These are phyloP conservation scores for Mormoops blainvillei DNA, from an alignment of 2,113 vertebrate genomes.

Conservation along the genomic window DNA sequence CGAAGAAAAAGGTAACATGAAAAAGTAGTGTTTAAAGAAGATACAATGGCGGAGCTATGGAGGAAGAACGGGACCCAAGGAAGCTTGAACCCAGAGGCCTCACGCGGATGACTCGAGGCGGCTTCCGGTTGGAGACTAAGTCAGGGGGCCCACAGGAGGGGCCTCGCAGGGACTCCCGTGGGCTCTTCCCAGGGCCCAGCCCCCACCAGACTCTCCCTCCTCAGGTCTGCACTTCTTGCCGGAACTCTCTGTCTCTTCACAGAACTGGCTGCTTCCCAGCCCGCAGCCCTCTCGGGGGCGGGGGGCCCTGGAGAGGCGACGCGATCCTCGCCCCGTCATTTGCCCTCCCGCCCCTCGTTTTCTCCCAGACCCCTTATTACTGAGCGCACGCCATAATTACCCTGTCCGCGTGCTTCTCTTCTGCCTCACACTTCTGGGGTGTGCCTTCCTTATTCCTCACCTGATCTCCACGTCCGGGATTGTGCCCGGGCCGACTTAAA, in stretches of 20 bases:
- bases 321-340: accelerated
- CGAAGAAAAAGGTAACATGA: not conserved
- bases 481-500: not conserved
- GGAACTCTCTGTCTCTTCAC: no score
- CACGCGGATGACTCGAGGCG: not conserved
- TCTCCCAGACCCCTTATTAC: not conserved
- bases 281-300: not conserved
- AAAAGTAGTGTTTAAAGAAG: not conserved
- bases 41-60: not conserved
- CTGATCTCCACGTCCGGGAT: not conserved
- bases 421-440: not conserved
- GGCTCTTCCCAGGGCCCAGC: no score
- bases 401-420: not conserved
- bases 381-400: accelerated
- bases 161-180: accelerated
- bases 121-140: not conserved
- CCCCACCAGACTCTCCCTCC: accelerated
- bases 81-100: not conserved
- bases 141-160: no score
- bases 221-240: not conserved
- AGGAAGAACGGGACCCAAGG: not conserved
- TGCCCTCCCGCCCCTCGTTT: accelerated
- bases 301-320: not conserved
- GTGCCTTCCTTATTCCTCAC: not conserved
- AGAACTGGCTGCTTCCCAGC: not conserved